phyloP scores from a whole-genome alignment of 2,113 vertebrate genomes.

The Rattus rattus region DNA sequence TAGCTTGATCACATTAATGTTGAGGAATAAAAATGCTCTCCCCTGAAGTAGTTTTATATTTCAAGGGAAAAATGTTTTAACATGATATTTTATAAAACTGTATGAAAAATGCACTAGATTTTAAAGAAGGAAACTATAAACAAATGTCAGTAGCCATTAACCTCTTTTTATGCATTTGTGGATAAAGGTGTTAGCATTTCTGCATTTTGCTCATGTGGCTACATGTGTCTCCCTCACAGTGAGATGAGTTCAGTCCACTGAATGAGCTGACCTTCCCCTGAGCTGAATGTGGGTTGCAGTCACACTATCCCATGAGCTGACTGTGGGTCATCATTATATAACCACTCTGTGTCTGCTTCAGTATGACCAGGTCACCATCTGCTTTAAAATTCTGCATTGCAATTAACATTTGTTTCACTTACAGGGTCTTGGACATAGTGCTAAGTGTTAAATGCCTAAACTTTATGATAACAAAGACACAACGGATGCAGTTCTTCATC shows the following conservation, averaged over 20 bases:
- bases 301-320: not conserved
- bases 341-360: not conserved
- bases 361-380: not conserved
- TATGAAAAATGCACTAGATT: not conserved
- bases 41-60: not conserved
- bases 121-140: not conserved
- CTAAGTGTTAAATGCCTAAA: not conserved
- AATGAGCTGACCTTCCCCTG: not conserved
- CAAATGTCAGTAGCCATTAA: not conserved
- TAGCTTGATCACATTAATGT: not conserved
- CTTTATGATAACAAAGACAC: constrained; percentile 16
- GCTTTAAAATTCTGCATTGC: constrained; percentile 26
- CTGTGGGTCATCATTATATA: not conserved
- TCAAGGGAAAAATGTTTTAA: not conserved
- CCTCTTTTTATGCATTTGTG: not conserved
- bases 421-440: constrained; percentile 15
- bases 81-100: not conserved
- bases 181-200: not conserved
- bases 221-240: not conserved
- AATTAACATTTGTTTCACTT: not conserved
- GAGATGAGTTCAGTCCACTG: not conserved
- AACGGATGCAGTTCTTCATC: not conserved
- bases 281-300: not conserved
- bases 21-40: not conserved
- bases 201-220: not conserved